Base-by-base conservation (phyloP, 2,888 invertebrate species). In the Aphrophora alni region DNA sequence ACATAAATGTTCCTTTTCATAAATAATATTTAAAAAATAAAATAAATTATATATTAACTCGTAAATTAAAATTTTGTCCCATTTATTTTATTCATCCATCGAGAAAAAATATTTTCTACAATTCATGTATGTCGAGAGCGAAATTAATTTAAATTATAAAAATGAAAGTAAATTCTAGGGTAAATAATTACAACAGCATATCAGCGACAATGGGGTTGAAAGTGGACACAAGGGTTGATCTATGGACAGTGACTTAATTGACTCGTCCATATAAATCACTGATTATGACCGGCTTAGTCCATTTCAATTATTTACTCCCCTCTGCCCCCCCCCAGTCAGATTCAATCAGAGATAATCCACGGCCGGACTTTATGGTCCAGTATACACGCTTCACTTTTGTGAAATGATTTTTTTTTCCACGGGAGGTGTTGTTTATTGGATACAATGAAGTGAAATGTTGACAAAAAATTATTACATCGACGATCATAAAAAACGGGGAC, bases 281-380 rank as follows among this genome's bases (percentile, higher is more conserved):
- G 80, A 80, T 75, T 38, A 70, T 75, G 75, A 44, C 59, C 69
- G 75, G 68, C 75, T 28, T 26, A 38, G 75, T 26, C 80, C 68
- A 70, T 75, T 75, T 75, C 69, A 71, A 75, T 80, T 80, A 80
- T 80, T 80, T 80, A 75, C 80, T 68, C 44, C 51, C 73, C 74
- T 27, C 38, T 28, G 17, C 4, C 25, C 12, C 7, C 27, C 12
- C 7, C 14, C 25, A 33, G 14, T 33, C 14, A 75, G 76, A 76
- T 75, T 75, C 75, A 59, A 75, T 75, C 75, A 75, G 59, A 75
- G 75, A 75, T 75, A 68, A 38, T 38, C 21, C 68, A 1, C 71
- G 26, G 14, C 27, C 71, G 71, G 59, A 59, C 59, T 59, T 59
- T 59, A 59, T 71, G 71, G 27, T n/a, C 71, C 28, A n/a, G 27